Percentiles rank a stretch among this genome's conserved stretches.
These are phyloP conservation scores for Drosophila sulfurigaster DNA, from an alignment of 1,140 invertebrate species.

Conservation along the genomic window DNA sequence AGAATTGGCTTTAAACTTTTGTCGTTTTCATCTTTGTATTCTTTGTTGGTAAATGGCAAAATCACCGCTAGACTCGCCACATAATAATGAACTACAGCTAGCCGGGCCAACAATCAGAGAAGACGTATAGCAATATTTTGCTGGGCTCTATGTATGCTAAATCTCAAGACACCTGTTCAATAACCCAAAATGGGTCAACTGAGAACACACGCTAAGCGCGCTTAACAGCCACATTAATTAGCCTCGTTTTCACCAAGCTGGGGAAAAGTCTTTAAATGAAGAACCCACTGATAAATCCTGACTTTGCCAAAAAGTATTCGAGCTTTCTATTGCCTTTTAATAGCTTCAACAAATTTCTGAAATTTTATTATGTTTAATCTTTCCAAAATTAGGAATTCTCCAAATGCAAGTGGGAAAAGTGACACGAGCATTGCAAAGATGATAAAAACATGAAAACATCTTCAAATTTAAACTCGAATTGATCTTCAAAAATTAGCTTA, in stretches of 20 bases:
- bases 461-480: no score
- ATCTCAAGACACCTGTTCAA: constrained; percentile 16
- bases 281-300: neutral
- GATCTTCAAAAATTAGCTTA: no score
- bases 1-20: constrained; percentile 52
- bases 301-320: neutral
- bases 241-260: neutral
- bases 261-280: constrained; percentile 1
- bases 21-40: constrained; percentile 12
- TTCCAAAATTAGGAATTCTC: neutral
- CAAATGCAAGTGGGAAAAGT: neutral
- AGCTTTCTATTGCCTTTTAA: neutral
- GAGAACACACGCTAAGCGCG: constrained; percentile 25
- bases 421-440: no score
- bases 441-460: no score
- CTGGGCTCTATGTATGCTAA: constrained; percentile 23
- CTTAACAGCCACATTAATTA: constrained; percentile 26
- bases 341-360: neutral
- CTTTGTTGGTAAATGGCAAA: constrained; percentile 37
- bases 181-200: constrained; percentile 41
- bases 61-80: constrained; percentile 33
- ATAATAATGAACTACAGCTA: constrained; percentile 34
- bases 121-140: neutral
- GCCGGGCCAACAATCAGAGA: constrained; percentile 11
- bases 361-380: no score